Evolutionary conservation across 2,888 invertebrate genomes (phyloP), one percentile per base, ranked within the genome.

Genomic region (Steinernema carpocapsae): DNA sequence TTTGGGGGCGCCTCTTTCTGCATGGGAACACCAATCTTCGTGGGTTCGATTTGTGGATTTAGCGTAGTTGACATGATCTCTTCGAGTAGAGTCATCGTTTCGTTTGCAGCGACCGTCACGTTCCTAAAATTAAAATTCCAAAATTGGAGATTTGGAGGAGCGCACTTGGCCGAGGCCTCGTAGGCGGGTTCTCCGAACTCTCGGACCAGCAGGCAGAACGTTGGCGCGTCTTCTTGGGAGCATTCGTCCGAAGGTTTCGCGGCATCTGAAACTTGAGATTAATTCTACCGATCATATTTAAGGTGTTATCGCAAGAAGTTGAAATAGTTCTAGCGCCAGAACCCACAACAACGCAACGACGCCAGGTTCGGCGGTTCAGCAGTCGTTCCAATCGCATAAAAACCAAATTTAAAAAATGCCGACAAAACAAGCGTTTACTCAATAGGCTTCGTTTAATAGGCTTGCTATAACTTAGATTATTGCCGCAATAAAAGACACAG

Each of bases 101-200:
- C 56, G 24, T 51, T 51, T 19, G 12, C 19, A 6, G 51, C 10
- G 14, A 19, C 26, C 26, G 56, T 56, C 26, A 3, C 6, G 22
- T 56, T 56, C 6, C 56, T 56, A 26, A 56, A 56, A 14, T 43
- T 43, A 43, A 43, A 43, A 43, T 7, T 12, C 43, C 43, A 14
- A 7, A 43, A 12, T 43, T 14, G 14, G 43, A 12, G 43, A 7
- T 14, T 43, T 43, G 10, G 7, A n/a, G n/a, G n/a, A 12, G 43
- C 56, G 22, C 26, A 56, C 56, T 26, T 56, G 56, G 24, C 56
- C 12, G 56, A 56, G 6, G 56, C 56, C 26, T 56, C 56, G 26
- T 56, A 56, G 26, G 56, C 56, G 22, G 56, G 24, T 56, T 4
- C 56, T 56, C 56, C 56, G 26, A 56, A 56, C 26, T 56, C 56